Percentiles rank a stretch among this genome's conserved stretches.
phyloP scores from a whole-genome alignment of 2,888 invertebrate species.

The Xylota segnis region DNA sequence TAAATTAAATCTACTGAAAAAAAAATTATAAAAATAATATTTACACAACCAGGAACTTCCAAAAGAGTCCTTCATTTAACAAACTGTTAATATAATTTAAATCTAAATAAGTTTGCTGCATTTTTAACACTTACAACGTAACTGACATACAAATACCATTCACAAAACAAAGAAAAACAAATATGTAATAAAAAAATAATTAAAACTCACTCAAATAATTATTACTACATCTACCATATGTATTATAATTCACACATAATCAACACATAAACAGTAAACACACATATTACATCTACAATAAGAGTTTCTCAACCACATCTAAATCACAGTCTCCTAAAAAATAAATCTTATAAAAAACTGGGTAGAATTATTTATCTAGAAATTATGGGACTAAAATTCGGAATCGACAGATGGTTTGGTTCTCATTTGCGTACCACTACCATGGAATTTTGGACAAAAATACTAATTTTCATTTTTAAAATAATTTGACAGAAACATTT shows the following conservation, averaged over 20 bases:
- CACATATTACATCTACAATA: slow-evolving; percentile 30
- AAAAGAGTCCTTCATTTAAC: neutral
- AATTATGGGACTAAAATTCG: neutral
- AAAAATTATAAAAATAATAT: slow-evolving; percentile 53
- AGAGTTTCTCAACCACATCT: slow-evolving; percentile 81
- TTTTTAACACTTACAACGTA: slow-evolving; percentile 30
- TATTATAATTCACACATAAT: slow-evolving; percentile 37
- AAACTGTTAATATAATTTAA: slow-evolving; percentile 26
- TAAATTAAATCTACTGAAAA: slow-evolving; percentile 25
- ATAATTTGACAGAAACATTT: no score
- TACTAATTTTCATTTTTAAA: no score
- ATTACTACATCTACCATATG: slow-evolving; percentile 19
- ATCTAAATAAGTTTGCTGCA: slow-evolving; percentile 46
- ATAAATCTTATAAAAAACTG: slow-evolving; percentile 29
- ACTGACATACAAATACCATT: slow-evolving; percentile 11
- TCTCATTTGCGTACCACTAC: neutral
- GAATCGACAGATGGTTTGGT: slow-evolving; percentile 7
- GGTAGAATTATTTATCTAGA: slow-evolving; percentile 26
- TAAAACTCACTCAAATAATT: slow-evolving; percentile 13
- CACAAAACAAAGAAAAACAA: neutral
- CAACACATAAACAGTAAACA: slow-evolving; percentile 38
- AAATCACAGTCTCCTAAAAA: slow-evolving; percentile 82
- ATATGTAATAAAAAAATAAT: neutral
- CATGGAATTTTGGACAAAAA: neutral
- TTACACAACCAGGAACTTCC: slow-evolving; percentile 53